These are phyloP conservation scores for Calidris pugnax DNA, from an alignment of 2,113 vertebrate species.

Conservation along the genomic window DNA sequence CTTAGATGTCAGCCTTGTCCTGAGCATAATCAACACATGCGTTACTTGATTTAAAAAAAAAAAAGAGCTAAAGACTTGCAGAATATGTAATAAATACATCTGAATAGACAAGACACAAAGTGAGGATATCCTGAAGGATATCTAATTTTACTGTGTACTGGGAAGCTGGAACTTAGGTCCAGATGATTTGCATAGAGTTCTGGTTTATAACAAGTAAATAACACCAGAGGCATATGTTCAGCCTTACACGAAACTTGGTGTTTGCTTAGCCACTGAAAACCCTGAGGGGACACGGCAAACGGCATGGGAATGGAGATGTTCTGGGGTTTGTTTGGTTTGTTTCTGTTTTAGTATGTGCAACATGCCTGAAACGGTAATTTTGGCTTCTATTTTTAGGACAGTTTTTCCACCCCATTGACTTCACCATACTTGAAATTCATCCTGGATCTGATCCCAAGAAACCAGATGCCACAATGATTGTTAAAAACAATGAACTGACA, in stretches of 20 bases:
- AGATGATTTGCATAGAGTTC: not conserved
- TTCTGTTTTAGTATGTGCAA: not conserved
- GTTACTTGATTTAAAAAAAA: not conserved
- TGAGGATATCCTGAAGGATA: not conserved
- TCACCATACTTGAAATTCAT: constrained; percentile 83
- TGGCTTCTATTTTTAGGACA: constrained; percentile 81
- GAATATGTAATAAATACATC: not conserved
- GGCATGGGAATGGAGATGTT: not conserved
- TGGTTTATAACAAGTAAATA: not conserved
- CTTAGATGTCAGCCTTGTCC: not conserved
- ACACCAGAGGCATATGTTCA: not conserved
- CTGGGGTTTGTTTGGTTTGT: not conserved
- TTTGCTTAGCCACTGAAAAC: not conserved
- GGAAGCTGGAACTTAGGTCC: not conserved
- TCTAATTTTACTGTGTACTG: not conserved
- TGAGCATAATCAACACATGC: not conserved
- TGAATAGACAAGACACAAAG: not conserved
- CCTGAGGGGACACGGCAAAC: not conserved
- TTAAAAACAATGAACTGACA: constrained; percentile 85
- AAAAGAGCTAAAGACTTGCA: not conserved
- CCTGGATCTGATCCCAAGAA: constrained; percentile 84
- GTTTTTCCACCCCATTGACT: constrained; percentile 88
- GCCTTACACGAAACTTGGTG: not conserved
- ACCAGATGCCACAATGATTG: constrained; percentile 89
- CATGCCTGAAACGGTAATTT: not conserved